Base-by-base conservation (phyloP, 2,113 vertebrate species). In the Lophius piscatorius region DNA sequence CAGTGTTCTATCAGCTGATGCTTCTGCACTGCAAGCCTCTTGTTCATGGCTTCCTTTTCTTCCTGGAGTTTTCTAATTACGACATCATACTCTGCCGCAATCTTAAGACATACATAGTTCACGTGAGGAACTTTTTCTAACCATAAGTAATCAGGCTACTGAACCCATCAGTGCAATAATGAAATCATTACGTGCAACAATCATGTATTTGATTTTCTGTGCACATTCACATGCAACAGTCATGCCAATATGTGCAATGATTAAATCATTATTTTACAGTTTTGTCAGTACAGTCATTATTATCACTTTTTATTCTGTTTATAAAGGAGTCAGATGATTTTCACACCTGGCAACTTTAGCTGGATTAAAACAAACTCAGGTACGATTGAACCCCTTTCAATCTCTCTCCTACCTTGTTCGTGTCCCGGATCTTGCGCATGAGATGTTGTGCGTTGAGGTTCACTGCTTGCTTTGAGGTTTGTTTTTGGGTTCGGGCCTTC, bases 391-490 rank as follows among this genome's bases (percentile, higher is more conserved):
- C n/a, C n/a, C n/a, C 0, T 13, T 1, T 8, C 16, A 41, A 5
- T 3, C 12, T 1, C 2, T 70, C 80, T 76, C 88, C 17, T 31
- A 95, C 97, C 92, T 93, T 93, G 46, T 86, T 89, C 0, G 49
- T 65, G 36, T 93, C 91, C 0, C 47, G 69, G 75, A 95, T 92
- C 59, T 78, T 93, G 46, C 78, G 91, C 5, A 71, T 84, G 47
- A 97, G 87, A 49, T 89, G 85, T 0, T 80, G 54, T 57, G 82
- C 87, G 75, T 50, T 56, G 56, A 60, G 76, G 22, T 80, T 85
- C 49, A 93, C 81, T 29, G 92, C 82, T 0, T 36, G 87, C 41
- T 73, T 87, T 1, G 91, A 90, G 18, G 77, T 6, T 0, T 56
- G 26, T 74, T 87, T 94, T 55, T 57, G 84, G 41, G 87, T 4